phyloP scores from a whole-genome alignment of 2,888 invertebrate genomes.

The Copidosoma aretas region DNA sequence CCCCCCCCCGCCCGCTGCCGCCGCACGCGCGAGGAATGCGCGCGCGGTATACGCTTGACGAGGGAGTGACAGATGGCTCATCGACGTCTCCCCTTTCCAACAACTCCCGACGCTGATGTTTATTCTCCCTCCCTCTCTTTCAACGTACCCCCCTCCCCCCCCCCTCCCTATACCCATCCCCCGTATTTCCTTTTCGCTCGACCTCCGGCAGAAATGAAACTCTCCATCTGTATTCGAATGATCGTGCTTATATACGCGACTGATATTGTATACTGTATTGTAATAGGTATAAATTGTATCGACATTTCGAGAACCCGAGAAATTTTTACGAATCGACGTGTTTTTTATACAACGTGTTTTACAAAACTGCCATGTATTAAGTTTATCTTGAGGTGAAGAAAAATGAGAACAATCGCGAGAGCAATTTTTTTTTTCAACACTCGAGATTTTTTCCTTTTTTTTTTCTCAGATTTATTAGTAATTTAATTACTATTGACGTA shows the following conservation, averaged over 20 bases:
- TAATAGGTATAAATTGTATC: not conserved
- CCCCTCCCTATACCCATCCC: not conserved
- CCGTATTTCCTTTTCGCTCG: constrained; percentile 4
- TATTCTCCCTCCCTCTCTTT: not conserved
- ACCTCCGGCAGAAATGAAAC: not conserved
- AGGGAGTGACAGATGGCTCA: constrained; percentile 29
- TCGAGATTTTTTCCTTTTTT: too few relatives aligned
- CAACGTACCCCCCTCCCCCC: not conserved
- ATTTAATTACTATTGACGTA: too few relatives aligned
- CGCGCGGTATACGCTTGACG: constrained; percentile 7
- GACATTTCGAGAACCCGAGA: not conserved
- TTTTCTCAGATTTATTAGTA: too few relatives aligned
- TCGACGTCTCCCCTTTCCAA: constrained; percentile 13
- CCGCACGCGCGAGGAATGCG: too few relatives aligned
- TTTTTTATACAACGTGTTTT: not conserved
- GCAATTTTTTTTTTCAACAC: too few relatives aligned
- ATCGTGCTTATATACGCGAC: not conserved
- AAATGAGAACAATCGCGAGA: not conserved
- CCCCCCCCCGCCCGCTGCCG: too few relatives aligned
- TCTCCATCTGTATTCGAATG: not conserved
- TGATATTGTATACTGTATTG: too few relatives aligned
- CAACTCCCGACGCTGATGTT: too few relatives aligned
- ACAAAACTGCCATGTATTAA: not conserved
- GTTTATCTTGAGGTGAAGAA: not conserved
- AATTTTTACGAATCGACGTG: not conserved